Base-by-base conservation (phyloP, 2,113 vertebrate species). In the Vulpes lagopus region DNA sequence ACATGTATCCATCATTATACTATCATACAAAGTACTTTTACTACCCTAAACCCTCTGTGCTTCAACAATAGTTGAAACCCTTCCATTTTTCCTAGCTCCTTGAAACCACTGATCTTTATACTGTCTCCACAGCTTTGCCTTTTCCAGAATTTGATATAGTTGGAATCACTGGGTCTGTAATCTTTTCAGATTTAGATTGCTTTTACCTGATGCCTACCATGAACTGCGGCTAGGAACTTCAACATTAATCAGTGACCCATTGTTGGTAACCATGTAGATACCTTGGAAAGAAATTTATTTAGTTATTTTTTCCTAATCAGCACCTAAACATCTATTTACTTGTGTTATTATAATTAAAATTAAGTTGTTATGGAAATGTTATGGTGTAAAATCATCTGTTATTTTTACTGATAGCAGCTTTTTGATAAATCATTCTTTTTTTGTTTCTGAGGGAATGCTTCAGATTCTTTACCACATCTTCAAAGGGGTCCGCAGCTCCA, bases 211-310 rank as follows among this genome's bases (percentile, higher is more conserved):
- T 43, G 35, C 25, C 69, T 64, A 55, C 4, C 35, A 65, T 30
- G 38, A 86, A 32, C 76, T 89, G 30, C 43, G 78, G 17, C 57
- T 38, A 67, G 30, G 32, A 83, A 53, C 20, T 30, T 83, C 27
- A 65, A 62, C 16, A 71, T 65, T 73, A 38, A 53, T 60, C 71
- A 32, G 16, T 60, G 67, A 67, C 25, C 32, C 19, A 57, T 32
- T 84, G 76, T 87, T 81, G 59, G 67, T 6, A 27, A n/a, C 14
- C 5, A 2, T 20, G 15, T 59, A 51, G 69, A 65, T 73, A 64
- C n/a, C 78, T 94, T 38, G 27, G 32, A n/a, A 94, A 76, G 93
- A 89, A 83, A 62, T 69, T 69, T 62, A 88, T 53, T 93, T 85
- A 88, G 12, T 19, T 88, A 15, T 93, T 85, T 83, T 67, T 67